Evolutionary conservation across 2,113 vertebrate species (phyloP).

Genomic region (Cololabis saira): DNA sequence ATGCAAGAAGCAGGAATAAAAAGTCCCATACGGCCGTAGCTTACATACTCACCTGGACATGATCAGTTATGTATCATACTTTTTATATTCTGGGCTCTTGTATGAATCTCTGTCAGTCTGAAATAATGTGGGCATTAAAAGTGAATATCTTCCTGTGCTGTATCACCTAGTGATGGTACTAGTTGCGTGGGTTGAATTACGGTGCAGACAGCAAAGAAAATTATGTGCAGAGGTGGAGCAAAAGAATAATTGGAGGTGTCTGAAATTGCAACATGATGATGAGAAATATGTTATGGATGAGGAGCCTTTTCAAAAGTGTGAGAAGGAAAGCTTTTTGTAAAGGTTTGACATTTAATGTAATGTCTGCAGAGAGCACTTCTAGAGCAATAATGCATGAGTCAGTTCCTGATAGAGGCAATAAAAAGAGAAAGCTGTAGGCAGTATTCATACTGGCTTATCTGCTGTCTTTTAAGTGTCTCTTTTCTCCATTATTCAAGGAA

Average conservation of each 20-base stretch:
- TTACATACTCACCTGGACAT: no score
- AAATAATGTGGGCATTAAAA: constrained; percentile 39
- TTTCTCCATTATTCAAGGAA: constrained; percentile 7
- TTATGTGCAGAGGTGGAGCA: background rate
- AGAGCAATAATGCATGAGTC: constrained; percentile 56
- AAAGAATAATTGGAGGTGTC: constrained; percentile 14
- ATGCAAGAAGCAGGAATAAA: no score
- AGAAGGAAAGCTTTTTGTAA: constrained; percentile 24
- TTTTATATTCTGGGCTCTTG: constrained; percentile 7
- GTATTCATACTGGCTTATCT: constrained; percentile 33
- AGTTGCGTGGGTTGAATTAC: constrained; percentile 31
- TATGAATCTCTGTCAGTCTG: background rate
- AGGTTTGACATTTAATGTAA: constrained; percentile 40
- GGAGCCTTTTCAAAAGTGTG: constrained; percentile 1
- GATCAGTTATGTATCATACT: background rate
- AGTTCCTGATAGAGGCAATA: constrained; percentile 47
- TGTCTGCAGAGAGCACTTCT: constrained; percentile 37
- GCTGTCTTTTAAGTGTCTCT: constrained; percentile 10
- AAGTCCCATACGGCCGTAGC: no score
- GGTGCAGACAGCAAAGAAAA: constrained; percentile 35
- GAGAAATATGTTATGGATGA: constrained; percentile 10
- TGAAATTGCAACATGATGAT: constrained; percentile 31
- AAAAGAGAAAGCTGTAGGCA: constrained; percentile 28
- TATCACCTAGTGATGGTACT: constrained; percentile 14
- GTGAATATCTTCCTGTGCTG: constrained; percentile 24